Base-by-base conservation (phyloP, 2,888 invertebrate genomes). In the Lasioglossum oenotherae region DNA sequence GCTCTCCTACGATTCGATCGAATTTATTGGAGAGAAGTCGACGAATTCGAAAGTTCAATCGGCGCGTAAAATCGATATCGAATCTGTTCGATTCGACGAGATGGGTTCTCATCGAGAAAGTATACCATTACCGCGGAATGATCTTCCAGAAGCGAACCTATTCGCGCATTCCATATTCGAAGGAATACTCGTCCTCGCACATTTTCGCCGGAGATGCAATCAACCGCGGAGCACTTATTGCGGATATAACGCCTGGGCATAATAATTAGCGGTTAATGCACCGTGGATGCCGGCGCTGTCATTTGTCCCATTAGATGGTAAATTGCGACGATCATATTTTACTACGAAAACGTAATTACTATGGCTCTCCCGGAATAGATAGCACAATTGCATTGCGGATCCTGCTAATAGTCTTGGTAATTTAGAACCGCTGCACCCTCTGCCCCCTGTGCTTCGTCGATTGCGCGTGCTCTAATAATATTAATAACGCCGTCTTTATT, bases 251-350 rank as follows among this genome's bases (percentile, higher is more conserved):
- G 69, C 64, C 14, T 35, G 1, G 19, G 53, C 60, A 75, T 44
- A 78, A 85, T 74, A 80, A 85, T 89, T 88, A 81, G 74, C 46
- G 82, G 78, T 85, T 84, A 87, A 89, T 79, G 82, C 78, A 72
- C 60, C 87, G 78, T 85, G 78, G 80, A 44, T 67, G 38, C 14
- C 41, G 73, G 78, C 41, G 78, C 38, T 75, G 74, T 78, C 41
- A n/a, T 80, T 78, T 64, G 76, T 86, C 71, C 53, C 35, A 60
- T 85, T 85, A 74, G 64, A 60, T 46, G 31, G 23, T 23, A 74
- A 75, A 80, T 73, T 78, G 57, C 75, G 16, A 0, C 16, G 74
- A 23, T 41, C 31, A 73, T 73, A 74, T 79, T 82, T 77, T 46
- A 41, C 80, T n/a, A 71, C 53, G 53, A 35, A 71, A 60, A 53